phyloP scores from a whole-genome alignment of 2,113 vertebrate genomes.

The Podarcis cretensis region DNA sequence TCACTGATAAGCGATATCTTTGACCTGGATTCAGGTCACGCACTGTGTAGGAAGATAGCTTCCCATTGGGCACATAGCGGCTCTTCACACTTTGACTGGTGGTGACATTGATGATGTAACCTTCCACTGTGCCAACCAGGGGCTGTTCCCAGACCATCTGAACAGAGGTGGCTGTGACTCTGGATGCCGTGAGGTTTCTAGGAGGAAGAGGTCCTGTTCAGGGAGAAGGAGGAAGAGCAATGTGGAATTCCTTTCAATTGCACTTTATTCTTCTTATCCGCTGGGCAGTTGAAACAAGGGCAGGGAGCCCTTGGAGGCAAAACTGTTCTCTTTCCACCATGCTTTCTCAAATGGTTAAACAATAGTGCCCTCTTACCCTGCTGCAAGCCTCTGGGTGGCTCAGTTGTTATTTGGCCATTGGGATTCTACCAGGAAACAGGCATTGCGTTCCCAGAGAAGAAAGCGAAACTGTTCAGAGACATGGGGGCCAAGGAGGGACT shows the following conservation, averaged over 20 bases:
- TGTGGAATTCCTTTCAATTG: not conserved
- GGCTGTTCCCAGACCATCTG: conserved; percentile 86
- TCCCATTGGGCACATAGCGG: conserved; percentile 89
- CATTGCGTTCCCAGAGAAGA: not conserved
- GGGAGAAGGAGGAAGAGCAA: not conserved
- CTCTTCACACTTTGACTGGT: conserved; percentile 88
- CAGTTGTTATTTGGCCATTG: not conserved
- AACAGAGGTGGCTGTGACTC: conserved; percentile 83
- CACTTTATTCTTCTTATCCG: not conserved
- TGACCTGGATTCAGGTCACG: conserved; percentile 86
- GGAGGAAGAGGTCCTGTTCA: conserved; percentile 88
- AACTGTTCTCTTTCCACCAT: not conserved
- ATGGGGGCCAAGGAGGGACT: not conserved
- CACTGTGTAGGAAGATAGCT: conserved; percentile 82
- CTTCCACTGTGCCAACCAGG: conserved; percentile 72
- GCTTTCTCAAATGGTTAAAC: not conserved
- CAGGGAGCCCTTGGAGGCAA: not conserved
- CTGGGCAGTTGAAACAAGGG: not conserved
- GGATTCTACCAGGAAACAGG: not conserved
- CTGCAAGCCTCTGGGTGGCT: not conserved
- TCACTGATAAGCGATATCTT: conserved; percentile 86
- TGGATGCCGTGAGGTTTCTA: conserved; percentile 86
- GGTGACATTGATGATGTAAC: conserved; percentile 93
- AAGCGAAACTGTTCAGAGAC: not conserved
- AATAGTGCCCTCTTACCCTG: not conserved